Evolutionary conservation across 2,888 invertebrate species (phyloP).

Genomic region (Apomyelois bistriatella): DNA sequence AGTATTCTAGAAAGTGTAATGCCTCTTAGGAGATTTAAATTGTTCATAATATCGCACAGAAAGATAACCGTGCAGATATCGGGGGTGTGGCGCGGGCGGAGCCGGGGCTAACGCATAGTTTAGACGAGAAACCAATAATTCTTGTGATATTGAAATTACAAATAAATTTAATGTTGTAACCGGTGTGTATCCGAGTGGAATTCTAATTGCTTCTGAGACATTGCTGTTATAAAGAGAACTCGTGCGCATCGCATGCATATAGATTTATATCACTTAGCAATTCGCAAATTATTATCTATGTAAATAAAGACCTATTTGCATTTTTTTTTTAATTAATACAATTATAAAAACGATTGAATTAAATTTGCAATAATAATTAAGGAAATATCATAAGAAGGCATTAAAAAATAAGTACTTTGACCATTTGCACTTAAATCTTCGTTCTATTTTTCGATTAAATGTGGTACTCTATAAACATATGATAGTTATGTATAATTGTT

Average conservation of each 20-base stretch:
- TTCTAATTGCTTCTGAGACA: constrained; percentile 10
- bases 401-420: no score
- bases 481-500: no score
- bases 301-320: no score
- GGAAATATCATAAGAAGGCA: no score
- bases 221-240: background rate
- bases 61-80: constrained; percentile 52
- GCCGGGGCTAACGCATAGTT: constrained; percentile 43
- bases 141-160: constrained; percentile 24
- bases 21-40: constrained; percentile 34
- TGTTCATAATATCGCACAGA: constrained; percentile 50
- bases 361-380: no score
- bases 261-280: background rate
- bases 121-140: constrained; percentile 53
- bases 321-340: no score
- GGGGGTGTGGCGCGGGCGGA: constrained; percentile 66
- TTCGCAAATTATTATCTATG: no score
- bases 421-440: no score
- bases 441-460: no score
- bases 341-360: no score
- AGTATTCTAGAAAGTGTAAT: constrained; percentile 12
- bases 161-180: constrained; percentile 15
- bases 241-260: background rate
- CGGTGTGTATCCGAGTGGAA: constrained; percentile 4
- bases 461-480: no score